These are phyloP conservation scores for Dicrurus megarhynchus DNA, from an alignment of 2,113 vertebrate species.

Conservation along the genomic window DNA sequence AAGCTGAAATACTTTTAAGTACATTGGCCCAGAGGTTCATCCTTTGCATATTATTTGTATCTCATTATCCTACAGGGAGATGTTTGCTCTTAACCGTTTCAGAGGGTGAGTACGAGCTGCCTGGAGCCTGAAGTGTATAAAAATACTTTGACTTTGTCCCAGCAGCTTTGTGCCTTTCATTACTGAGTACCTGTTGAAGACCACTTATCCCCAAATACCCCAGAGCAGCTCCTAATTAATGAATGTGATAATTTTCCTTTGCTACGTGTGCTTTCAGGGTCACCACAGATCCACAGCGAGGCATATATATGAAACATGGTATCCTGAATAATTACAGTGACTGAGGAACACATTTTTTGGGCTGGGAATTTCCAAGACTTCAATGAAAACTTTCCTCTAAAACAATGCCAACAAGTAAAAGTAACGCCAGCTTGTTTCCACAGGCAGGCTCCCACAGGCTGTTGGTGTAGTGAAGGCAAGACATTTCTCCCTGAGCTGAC, in stretches of 20 bases:
- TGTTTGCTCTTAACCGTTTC: not conserved
- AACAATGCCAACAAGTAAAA: not conserved
- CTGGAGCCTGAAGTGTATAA: not conserved
- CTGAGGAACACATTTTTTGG: not conserved
- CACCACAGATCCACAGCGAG: not conserved
- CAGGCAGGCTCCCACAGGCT: not conserved
- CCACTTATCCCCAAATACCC: not conserved
- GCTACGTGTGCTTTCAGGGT: not conserved
- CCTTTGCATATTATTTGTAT: not conserved
- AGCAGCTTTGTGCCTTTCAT: not conserved
- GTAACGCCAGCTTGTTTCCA: not conserved
- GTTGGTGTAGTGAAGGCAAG: not conserved
- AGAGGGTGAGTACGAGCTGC: not conserved
- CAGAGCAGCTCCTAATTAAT: not conserved
- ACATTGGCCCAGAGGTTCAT: not conserved
- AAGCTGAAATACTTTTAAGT: not conserved
- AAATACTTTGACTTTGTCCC: not conserved
- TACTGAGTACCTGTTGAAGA: not conserved
- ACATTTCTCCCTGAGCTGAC: not conserved
- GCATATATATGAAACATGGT: not conserved
- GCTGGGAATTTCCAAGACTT: slow-evolving; percentile 1
- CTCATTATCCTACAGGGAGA: not conserved
- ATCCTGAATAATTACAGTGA: not conserved
- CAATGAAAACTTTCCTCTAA: not conserved
- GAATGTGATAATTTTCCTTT: not conserved